Evolutionary conservation across 2,113 vertebrate species (phyloP), one percentile per base, ranked within the genome.

Genomic region (Bambusicola thoracicus): DNA sequence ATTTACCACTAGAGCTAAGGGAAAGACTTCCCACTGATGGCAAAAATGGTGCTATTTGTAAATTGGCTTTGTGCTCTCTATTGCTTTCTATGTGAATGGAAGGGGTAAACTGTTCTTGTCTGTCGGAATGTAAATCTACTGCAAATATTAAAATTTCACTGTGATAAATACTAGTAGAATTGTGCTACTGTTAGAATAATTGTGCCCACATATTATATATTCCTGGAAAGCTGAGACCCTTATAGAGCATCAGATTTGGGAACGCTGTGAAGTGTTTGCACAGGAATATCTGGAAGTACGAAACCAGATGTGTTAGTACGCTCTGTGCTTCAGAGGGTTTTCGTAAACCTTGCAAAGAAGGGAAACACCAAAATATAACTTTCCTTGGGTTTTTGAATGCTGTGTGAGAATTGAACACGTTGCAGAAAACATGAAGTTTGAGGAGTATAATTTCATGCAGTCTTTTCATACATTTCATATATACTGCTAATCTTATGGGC

Each of bases 51-150:
- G 49, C 44, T 62, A 62, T 83, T 78, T 84, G 6, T 86, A 74
- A 88, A 41, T 53, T 87, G 53, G 5, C 63, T 69, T 73, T 5
- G 1, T 72, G 10, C 4, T 10, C 70, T 85, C 61, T 72, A 3
- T 87, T 92, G 58, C 13, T 87, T 91, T 73, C 30, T 76, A 21
- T 89, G 83, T n/a, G 53, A 12, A 81, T 17, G 8, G 75, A 90
- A 89, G 40, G 56, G 88, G 36, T 63, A n/a, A 86, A 95, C 58
- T 7, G 3, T 43, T 43, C 73, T 68, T 89, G n/a, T 87, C 48
- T 87, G 67, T 19, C 17, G 51, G 53, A 48, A 8, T 43, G 6
- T 68, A 32, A 55, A 12, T 88, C 90, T 93, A 58, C 17, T 88
- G 13, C 38, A 61, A 65, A 65, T 22, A 46, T 22, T 59, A 67